phyloP scores from a whole-genome alignment of 2,797 vertebrate genomes.

The Sebastiscus albofasciatus region DNA sequence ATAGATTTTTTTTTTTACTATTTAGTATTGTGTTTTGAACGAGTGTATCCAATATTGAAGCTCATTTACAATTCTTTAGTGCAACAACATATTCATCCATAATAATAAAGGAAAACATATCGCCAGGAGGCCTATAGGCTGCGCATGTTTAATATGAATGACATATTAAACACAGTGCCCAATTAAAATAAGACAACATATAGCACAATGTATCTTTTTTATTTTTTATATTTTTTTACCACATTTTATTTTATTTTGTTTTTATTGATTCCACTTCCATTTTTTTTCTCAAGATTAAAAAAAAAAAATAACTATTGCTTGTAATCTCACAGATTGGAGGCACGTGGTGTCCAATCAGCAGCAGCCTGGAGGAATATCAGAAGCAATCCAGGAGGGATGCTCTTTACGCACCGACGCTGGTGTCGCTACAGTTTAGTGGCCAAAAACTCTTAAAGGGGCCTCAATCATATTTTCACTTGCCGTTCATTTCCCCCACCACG shows the following conservation, averaged over 20 bases:
- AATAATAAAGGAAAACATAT: slow-evolving; percentile 49
- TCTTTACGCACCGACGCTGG: slow-evolving; percentile 66
- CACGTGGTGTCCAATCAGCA: slow-evolving; percentile 74
- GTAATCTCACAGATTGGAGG: slow-evolving; percentile 43
- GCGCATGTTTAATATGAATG: slow-evolving; percentile 52
- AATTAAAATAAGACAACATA: slow-evolving; percentile 46
- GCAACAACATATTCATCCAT: slow-evolving; percentile 38
- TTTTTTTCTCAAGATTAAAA: slow-evolving; percentile 26
- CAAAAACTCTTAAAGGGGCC: slow-evolving; percentile 82
- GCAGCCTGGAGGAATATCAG: slow-evolving; percentile 67
- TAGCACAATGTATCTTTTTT: neutral
- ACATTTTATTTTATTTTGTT: neutral
- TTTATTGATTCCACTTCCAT: neutral
- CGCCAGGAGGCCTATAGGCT: slow-evolving; percentile 54
- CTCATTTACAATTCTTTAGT: slow-evolving; percentile 18
- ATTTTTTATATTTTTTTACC: neutral
- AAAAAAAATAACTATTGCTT: slow-evolving; percentile 12
- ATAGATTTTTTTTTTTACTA: neutral
- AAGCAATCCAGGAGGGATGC: slow-evolving; percentile 70
- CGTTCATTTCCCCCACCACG: slow-evolving; percentile 21
- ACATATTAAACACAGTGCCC: slow-evolving; percentile 1
- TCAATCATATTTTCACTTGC: slow-evolving; percentile 71
- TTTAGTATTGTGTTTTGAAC: slow-evolving; percentile 1
- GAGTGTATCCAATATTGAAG: neutral
- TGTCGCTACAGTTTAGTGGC: slow-evolving; percentile 75